These are phyloP conservation scores for Felis catus DNA, from an alignment of 2,113 vertebrate species.

Conservation along the genomic window F.catus_Fca126_mat1.0 CM031413.1:90571501-90572000, in stretches of 20 bases:
- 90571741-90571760: slow-evolving; percentile 25
- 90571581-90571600: background rate
- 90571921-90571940: background rate
- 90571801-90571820: background rate
- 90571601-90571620: background rate
- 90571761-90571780: background rate
- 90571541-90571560: background rate
- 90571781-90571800: background rate
- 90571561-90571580: background rate
- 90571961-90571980: background rate
- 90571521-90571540: background rate
- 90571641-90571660: background rate
- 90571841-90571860: background rate
- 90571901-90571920: background rate
- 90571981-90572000: background rate
- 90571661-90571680: slow-evolving; percentile 37
- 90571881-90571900: background rate
- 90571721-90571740: slow-evolving; percentile 19
- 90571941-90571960: slow-evolving; percentile 12
- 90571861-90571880: background rate
- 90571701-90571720: slow-evolving; percentile 22
- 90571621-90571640: background rate
- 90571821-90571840: background rate
- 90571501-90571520: background rate
- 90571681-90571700: background rate